Base-by-base conservation (phyloP, 1,140 invertebrate species). In the Brachionus sp. region DNA sequence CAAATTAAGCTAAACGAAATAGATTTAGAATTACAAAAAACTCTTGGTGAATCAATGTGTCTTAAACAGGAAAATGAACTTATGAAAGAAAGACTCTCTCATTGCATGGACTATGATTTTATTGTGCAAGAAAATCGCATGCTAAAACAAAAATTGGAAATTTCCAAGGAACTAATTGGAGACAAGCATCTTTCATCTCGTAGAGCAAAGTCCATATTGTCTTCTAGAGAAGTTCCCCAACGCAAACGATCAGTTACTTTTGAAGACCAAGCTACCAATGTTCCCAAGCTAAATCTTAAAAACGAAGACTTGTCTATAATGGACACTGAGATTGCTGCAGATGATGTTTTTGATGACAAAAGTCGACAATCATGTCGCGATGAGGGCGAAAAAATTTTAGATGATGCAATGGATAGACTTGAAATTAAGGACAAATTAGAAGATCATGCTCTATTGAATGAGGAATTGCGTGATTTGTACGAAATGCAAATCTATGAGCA, bases 41-140 rank as follows among this genome's bases (percentile, higher is more conserved):
- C 37, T 10, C 16, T 23, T 37, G 77, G 77, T 13, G 77, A 80
- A 80, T 37, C 77, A 9, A 33, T 16, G 2, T 80, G 77, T 35
- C 29, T 80, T 3, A 80, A 33, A 19, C 77, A 80, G 37, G 77
- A 80, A 29, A 80, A 80, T 19, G 77, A 57, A 29, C 33, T 62
- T 19, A 7, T 80, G 0, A 80, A 80, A 62, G 62, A 80, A 37
- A 80, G 57, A 44, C 5, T 80, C 3, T 57, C 50, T 10, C 77
- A 80, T 39, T 66, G 62, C 35, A 80, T 80, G 77, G 77, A 80
- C 37, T 80, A 80, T 80, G 77, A 80, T n/a, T 66, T 80, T 16
- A 39, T 80, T 13, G 62, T 62, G 35, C 77, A 80, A 80, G 77
- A 80, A 13, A 66, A 62, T 13, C 35, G 50, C 9, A 66, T 80